phyloP scores from a whole-genome alignment of 2,797 vertebrate genomes.

The Dicrostonyx torquatus region DNA sequence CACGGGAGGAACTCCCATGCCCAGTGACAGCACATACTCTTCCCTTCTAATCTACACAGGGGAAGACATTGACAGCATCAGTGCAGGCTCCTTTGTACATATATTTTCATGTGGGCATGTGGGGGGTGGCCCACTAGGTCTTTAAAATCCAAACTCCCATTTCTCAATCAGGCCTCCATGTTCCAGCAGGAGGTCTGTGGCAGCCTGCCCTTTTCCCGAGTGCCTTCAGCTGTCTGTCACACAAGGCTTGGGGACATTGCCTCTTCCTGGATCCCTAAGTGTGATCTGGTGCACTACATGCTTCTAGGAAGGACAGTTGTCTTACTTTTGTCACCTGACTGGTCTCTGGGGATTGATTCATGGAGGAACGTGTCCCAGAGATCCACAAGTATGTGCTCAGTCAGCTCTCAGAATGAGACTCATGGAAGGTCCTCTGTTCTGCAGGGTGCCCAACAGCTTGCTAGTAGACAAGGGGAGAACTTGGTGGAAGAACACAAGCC shows the following conservation, averaged over 20 bases:
- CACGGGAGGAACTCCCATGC: neutral
- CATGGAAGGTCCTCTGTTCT: neutral
- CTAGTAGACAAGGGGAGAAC: neutral
- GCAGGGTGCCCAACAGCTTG: neutral
- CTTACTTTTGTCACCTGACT: neutral
- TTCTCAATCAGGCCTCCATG: neutral
- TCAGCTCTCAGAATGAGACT: neutral
- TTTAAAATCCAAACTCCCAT: neutral
- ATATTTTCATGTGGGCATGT: neutral
- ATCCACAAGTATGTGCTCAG: neutral
- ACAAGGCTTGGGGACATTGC: too few species aligned
- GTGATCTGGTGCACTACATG: too few species aligned
- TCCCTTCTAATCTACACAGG: neutral
- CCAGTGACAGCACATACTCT: neutral
- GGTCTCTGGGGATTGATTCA: neutral
- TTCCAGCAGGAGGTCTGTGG: neutral
- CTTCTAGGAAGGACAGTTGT: too few species aligned
- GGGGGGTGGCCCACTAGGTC: neutral
- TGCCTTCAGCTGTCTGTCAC: too few species aligned
- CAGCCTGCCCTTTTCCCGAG: neutral
- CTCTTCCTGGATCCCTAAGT: too few species aligned
- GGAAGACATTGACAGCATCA: neutral
- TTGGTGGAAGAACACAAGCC: neutral
- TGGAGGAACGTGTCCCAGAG: neutral
- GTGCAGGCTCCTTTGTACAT: neutral